Base-by-base conservation (phyloP, 2,888 invertebrate species). In the Coleophora flavipennella region DNA sequence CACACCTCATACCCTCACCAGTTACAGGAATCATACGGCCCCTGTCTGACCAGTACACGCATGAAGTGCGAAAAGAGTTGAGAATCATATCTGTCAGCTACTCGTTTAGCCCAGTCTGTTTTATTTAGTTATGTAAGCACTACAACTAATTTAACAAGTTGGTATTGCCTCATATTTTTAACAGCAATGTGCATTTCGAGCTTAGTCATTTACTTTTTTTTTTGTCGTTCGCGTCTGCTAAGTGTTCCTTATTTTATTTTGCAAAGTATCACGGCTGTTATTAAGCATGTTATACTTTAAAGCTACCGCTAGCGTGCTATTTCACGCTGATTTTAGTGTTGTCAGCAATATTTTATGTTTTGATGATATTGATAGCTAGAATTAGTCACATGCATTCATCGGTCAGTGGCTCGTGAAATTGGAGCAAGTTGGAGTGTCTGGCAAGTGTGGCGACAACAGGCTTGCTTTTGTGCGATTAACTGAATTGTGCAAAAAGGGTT, bases 401-500 rank as follows among this genome's bases (percentile, higher is more conserved):
- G 59, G 60, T 61, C 70, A 76, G 72, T 74, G 64, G 64, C 56
- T 55, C 80, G 79, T 83, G 79, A 83, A 83, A 83, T 83, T 79
- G 78, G 60, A 58, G 61, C 63, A 69, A 68, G 75, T 74, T 75
- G 68, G 59, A 64, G 69, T 65, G 57, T 57, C 65, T 63, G 68
- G 70, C 68, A 73, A 74, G 76, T 75, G 77, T 74, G 68, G 75
- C 74, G 80, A 78, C 79, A 77, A 74, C 67, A 48, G 44, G 51
- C 55, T 50, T 45, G 47, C 46, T 58, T 66, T 75, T 68, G 67
- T 74, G 67, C 55, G 65, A 53, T 74, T 73, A 75, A 65, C 53
- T 59, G 72, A 76, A 79, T 83, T 84, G 83, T 80, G 84, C 83
- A 84, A 83, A 80, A 81, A 73, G 83, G 83, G 76, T 74, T 74